Conservation (phyloP, 2,888 invertebrate species). For the Drosophila tanythrix region DNA sequence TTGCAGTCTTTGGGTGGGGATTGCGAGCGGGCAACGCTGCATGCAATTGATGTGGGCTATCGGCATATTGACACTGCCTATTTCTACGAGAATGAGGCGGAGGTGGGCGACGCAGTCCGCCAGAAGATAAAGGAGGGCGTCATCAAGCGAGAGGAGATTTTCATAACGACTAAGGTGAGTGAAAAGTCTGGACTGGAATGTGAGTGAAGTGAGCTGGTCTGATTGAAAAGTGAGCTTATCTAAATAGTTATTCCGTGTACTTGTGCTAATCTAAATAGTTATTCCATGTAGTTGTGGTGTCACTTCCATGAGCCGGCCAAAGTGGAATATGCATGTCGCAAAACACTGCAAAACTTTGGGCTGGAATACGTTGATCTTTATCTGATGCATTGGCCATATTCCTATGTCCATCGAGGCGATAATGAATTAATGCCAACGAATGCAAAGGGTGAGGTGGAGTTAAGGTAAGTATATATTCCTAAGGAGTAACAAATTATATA, state of each 20-base stretch:
- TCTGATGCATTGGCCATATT: constrained; percentile 84
- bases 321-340: constrained; percentile 89
- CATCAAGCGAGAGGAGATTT: constrained; percentile 85
- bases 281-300: constrained; percentile 90
- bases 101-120: constrained; percentile 85
- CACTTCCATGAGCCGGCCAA: constrained; percentile 92
- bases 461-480: constrained; percentile 63
- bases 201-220: not conserved
- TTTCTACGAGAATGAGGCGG: constrained; percentile 85
- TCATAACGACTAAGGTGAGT: constrained; percentile 82
- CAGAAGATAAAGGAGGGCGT: constrained; percentile 85
- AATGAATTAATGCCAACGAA: constrained; percentile 88
- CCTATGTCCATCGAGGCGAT: constrained; percentile 85
- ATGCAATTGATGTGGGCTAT: constrained; percentile 86
- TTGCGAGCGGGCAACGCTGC: constrained; percentile 81
- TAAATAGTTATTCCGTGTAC: constrained; percentile 82
- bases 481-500: not conserved
- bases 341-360: constrained; percentile 89
- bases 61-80: constrained; percentile 86
- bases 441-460: constrained; percentile 86
- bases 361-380: constrained; percentile 86
- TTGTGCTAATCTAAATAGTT: constrained; percentile 86
- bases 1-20: constrained; percentile 81
- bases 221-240: not conserved
- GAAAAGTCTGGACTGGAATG: not conserved